phyloP scores from a whole-genome alignment of 2,888 invertebrate species.

The Zaprionus obscuricornis region DNA sequence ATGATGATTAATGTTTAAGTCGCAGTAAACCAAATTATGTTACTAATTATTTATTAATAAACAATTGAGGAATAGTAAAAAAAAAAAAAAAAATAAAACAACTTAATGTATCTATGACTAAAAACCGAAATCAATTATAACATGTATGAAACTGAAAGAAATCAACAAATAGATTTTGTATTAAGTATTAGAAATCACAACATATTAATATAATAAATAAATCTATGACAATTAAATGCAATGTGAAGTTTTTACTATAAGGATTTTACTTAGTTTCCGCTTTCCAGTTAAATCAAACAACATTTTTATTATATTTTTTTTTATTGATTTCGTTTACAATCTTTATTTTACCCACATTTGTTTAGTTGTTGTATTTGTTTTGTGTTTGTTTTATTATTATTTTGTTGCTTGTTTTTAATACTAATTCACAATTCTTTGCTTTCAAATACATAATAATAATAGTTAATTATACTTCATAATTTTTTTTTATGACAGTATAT shows the following conservation, averaged over 20 bases:
- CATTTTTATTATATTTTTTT: constrained; percentile 7
- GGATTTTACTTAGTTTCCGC: no score
- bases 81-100: constrained; percentile 7
- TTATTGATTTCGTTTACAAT: constrained; percentile 54
- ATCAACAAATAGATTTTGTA: constrained; percentile 66
- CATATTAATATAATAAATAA: constrained; percentile 44
- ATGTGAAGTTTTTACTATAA: not conserved
- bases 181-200: constrained; percentile 56
- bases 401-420: constrained; percentile 64
- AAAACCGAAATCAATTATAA: constrained; percentile 68
- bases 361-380: constrained; percentile 10
- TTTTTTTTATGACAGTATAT: constrained; percentile 63
- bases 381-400: no score
- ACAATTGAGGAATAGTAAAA: no score
- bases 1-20: constrained; percentile 67
- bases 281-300: no score
- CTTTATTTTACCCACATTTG: constrained; percentile 64
- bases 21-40: constrained; percentile 75
- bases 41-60: constrained; percentile 71
- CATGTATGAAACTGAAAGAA: constrained; percentile 40
- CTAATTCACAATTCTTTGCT: constrained; percentile 76
- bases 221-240: constrained; percentile 22
- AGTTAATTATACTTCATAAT: constrained; percentile 66
- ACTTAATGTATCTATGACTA: constrained; percentile 59
- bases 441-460: constrained; percentile 74